Evolutionary conservation across 2,797 vertebrate genomes (phyloP), one percentile per base, ranked within the genome.

Genomic region (Hephaestus fuliginosus): DNA sequence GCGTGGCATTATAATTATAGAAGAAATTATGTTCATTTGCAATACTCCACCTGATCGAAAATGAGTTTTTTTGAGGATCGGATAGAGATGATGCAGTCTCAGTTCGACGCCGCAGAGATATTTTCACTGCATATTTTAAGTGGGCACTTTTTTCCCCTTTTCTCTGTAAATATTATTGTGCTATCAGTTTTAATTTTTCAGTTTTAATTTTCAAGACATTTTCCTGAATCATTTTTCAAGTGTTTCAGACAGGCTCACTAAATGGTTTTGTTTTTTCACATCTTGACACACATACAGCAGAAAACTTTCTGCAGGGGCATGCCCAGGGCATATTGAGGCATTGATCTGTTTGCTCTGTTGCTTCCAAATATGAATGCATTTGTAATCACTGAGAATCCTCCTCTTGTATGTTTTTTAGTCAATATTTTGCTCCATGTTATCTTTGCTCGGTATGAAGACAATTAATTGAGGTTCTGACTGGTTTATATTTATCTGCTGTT

Each of bases 241-340:
- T 48, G 44, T 65, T 46, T 64, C 20, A 33, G 20, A 51, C 36
- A 33, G 46, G 14, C 52, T 56, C 8, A 15, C 22, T 28, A 17
- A 4, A 28, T 62, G 65, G 52, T 73, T 73, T 43, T 44, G 4
- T 68, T 51, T 83, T 82, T 33, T 65, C n/a, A 82, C 53, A 70
- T 78, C 64, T 62, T 78, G 53, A 78, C 52, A 75, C 67, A 80
- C 57, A 48, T 33, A 33, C 30, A 33, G 30, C 30, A 56, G 36
- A n/a, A 25, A 33, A 28, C 61, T 70, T 74, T 83, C 33, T 81
- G 49, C 57, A 28, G 61, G 44, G 81, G 69, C 79, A 78, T 80
- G 78, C 69, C 72, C 46, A 30, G 44, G 72, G 78, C 72, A 55
- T 6, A 49, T 36, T 56, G 33, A 52, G 15, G 20, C 44, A 52